Percentiles rank a stretch among this genome's conserved stretches.
Conservation (phyloP, 2,113 vertebrate genomes). For the Dicerorhinus sumatrensis region DNA sequence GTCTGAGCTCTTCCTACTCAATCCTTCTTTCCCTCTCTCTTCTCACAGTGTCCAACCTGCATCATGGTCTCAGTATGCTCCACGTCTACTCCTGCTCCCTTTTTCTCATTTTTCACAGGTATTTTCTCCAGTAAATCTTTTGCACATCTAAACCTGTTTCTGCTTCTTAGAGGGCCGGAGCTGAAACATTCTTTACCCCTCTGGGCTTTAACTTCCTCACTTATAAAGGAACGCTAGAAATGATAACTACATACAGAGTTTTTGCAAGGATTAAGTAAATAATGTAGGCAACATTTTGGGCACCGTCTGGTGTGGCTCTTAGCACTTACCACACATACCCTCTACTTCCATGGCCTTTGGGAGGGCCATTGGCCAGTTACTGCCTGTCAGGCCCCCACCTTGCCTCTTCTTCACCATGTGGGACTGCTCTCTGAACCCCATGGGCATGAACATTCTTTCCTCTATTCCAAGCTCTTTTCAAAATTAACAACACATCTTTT, state of each 20-base stretch:
- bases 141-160: neutral
- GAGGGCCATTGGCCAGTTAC: neutral
- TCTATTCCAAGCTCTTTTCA: neutral
- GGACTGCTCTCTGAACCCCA: neutral
- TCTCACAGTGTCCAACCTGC: neutral
- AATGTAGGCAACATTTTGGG: neutral
- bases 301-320: too few relatives aligned
- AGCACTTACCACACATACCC: too few relatives aligned
- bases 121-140: neutral
- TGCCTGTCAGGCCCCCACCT: neutral
- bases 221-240: neutral
- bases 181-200: neutral
- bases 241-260: neutral
- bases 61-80: neutral
- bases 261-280: neutral
- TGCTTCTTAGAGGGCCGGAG: neutral
- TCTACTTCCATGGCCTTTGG: neutral
- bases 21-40: neutral
- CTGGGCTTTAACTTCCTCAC: neutral
- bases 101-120: neutral
- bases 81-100: neutral
- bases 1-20: neutral
- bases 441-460: neutral
- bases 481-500: neutral
- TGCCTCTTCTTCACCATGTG: too few relatives aligned